Percentiles rank a stretch among this genome's conserved stretches.
These are phyloP conservation scores for Cremastinae sp. DNA, from an alignment of 2,888 invertebrate genomes.

Conservation along the genomic window DNA sequence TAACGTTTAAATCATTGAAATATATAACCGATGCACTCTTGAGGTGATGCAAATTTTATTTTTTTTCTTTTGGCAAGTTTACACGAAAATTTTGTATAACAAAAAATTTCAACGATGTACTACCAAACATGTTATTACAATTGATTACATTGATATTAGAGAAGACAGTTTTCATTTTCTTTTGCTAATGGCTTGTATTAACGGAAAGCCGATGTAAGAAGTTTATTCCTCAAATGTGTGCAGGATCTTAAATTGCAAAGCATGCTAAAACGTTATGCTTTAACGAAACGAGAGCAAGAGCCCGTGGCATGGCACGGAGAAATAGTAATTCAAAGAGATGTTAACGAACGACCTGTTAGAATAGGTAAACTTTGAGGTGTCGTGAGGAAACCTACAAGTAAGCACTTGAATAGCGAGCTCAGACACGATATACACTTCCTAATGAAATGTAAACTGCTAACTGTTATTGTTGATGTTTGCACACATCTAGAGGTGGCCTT, in stretches of 20 bases:
- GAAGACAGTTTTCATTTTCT: too few species aligned
- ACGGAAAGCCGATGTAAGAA: too few species aligned
- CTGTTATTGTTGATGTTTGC: conserved; percentile 70
- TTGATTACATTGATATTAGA: too few species aligned
- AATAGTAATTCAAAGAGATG: conserved; percentile 60
- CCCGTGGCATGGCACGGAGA: conserved; percentile 23
- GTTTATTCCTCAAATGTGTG: conserved; percentile 2
- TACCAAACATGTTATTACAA: too few species aligned
- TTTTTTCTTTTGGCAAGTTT: too few species aligned
- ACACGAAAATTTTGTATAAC: too few species aligned
- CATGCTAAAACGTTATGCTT: conserved; percentile 29
- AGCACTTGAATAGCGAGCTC: conserved; percentile 48
- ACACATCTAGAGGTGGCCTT: conserved; percentile 65
- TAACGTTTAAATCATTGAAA: too few species aligned
- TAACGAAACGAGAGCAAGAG: conserved; percentile 22
- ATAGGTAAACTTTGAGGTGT: conserved; percentile 64
- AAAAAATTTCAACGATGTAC: too few species aligned
- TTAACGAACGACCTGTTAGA: conserved; percentile 66
- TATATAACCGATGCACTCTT: too few species aligned
- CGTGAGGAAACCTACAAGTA: conserved; percentile 52
- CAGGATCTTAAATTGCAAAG: conserved; percentile 17
- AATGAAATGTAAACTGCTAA: conserved; percentile 72
- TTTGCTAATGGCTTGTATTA: too few species aligned
- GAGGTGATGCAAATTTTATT: too few species aligned
- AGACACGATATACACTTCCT: conserved; percentile 62